Percentiles rank a stretch among this genome's conserved stretches.
These are phyloP conservation scores for Blastobasis lacticolella DNA, from an alignment of 2,888 invertebrate species.

Conservation along the genomic window DNA sequence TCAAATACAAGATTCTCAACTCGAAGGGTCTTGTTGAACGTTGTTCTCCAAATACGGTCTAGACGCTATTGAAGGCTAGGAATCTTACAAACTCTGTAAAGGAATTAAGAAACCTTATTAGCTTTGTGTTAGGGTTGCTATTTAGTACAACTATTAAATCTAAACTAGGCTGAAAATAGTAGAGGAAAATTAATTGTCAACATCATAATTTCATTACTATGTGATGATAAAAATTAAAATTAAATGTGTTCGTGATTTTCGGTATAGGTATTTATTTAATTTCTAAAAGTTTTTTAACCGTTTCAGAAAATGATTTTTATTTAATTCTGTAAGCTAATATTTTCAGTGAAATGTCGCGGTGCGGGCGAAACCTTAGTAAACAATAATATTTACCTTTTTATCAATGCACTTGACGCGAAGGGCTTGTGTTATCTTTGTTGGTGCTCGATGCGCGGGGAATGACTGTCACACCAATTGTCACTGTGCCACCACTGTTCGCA, in stretches of 20 bases:
- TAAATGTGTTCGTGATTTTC: neutral
- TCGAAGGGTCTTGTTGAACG: constrained; percentile 15
- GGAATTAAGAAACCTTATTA: constrained; percentile 52
- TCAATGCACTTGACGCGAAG: constrained; percentile 44
- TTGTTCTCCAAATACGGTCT: constrained; percentile 24
- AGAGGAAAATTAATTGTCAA: no score
- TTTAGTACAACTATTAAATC: neutral
- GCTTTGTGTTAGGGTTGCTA: constrained; percentile 27
- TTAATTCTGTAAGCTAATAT: no score
- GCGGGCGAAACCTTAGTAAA: constrained; percentile 15
- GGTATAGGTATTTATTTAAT: neutral
- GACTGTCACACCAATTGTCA: constrained; percentile 68
- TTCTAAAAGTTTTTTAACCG: neutral
- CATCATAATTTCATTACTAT: no score
- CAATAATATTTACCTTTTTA: constrained; percentile 63
- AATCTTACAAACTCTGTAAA: constrained; percentile 41
- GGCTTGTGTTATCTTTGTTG: constrained; percentile 59
- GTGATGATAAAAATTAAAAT: no score
- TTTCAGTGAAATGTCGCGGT: no score
- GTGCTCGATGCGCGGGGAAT: constrained; percentile 62
- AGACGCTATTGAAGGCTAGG: constrained; percentile 31
- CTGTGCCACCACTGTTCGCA: constrained; percentile 70
- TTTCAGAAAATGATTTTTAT: no score
- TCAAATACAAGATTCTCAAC: neutral
- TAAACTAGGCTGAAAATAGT: no score